Percentiles rank a stretch among this genome's conserved stretches.
These are phyloP conservation scores for Psittacula derbiana DNA, from an alignment of 2,797 vertebrate species.

Conservation along the genomic window DNA sequence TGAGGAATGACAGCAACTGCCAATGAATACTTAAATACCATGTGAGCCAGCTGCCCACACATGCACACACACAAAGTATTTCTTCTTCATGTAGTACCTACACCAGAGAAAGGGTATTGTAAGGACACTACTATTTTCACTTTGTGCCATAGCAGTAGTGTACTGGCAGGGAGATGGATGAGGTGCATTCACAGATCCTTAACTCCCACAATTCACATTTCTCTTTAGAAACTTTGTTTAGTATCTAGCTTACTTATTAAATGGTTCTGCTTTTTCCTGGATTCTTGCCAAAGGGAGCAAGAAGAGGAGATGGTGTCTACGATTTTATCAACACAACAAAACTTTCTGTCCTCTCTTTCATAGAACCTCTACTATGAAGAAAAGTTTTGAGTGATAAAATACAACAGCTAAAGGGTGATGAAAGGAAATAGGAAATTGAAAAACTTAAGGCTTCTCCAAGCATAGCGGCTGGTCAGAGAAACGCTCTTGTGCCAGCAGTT, in stretches of 20 bases:
- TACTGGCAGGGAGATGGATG: not conserved
- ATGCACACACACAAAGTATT: not conserved
- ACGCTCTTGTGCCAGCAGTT: not conserved
- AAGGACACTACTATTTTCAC: not conserved
- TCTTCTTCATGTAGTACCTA: not conserved
- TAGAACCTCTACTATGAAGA: not conserved
- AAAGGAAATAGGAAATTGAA: not conserved
- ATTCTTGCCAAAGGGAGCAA: not conserved
- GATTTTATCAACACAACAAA: not conserved
- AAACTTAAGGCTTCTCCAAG: not conserved
- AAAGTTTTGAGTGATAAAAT: not conserved
- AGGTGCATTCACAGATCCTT: constrained; percentile 4
- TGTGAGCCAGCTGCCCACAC: not conserved
- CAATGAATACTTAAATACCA: constrained; percentile 63
- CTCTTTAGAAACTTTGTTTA: not conserved
- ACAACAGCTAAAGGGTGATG: not conserved
- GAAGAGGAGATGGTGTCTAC: not conserved
- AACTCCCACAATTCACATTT: not conserved
- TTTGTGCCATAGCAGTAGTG: not conserved
- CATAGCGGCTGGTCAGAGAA: not conserved
- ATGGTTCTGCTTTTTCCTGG: not conserved
- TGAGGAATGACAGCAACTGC: constrained; percentile 59
- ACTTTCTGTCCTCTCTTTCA: not conserved
- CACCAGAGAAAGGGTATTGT: not conserved
- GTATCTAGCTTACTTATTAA: not conserved